These are phyloP conservation scores for Stenchaetothrips biformis DNA, from an alignment of 2,888 invertebrate genomes.

Conservation along the genomic window DNA sequence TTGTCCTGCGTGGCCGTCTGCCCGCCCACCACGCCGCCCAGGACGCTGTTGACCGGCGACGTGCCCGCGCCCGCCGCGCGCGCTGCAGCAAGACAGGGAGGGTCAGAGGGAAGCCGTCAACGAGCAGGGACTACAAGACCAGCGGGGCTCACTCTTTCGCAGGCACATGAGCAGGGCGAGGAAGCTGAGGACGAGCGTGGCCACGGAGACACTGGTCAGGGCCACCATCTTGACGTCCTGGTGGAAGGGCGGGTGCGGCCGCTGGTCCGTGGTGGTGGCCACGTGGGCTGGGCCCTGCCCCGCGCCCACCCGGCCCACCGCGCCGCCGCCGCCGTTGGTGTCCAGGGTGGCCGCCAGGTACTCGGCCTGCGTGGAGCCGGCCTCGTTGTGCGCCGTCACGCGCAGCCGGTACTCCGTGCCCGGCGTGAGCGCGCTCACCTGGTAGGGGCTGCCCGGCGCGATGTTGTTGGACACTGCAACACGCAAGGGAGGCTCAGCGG, in stretches of 20 bases:
- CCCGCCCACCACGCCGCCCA: conserved; percentile 45
- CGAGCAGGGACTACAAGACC: background rate
- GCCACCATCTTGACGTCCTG: conserved; percentile 45
- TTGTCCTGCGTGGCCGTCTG: conserved; percentile 46
- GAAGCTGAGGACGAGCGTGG: conserved; percentile 44
- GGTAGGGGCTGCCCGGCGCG: conserved; percentile 33
- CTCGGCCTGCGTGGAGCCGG: conserved; percentile 37
- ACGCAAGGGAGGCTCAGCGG: background rate
- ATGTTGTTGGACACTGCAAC: conserved; percentile 34
- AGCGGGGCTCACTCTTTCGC: conserved; percentile 44
- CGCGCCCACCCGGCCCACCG: background rate
- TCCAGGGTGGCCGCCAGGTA: conserved; percentile 35
- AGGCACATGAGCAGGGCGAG: conserved; percentile 46
- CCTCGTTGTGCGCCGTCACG: conserved; percentile 38
- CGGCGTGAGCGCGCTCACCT: conserved; percentile 38
- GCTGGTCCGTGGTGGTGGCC: conserved; percentile 33
- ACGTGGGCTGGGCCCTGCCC: background rate
- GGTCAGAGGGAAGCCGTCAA: background rate
- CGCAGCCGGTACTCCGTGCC: conserved; percentile 39
- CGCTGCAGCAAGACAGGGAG: background rate
- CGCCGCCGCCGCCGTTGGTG: conserved; percentile 26
- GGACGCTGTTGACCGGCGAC: conserved; percentile 34
- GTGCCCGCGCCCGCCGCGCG: background rate
- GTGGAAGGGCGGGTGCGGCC: conserved; percentile 44
- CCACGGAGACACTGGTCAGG: conserved; percentile 33